These are phyloP conservation scores for Cenopis cana DNA, from an alignment of 2,888 invertebrate genomes.

Conservation along the genomic window DNA sequence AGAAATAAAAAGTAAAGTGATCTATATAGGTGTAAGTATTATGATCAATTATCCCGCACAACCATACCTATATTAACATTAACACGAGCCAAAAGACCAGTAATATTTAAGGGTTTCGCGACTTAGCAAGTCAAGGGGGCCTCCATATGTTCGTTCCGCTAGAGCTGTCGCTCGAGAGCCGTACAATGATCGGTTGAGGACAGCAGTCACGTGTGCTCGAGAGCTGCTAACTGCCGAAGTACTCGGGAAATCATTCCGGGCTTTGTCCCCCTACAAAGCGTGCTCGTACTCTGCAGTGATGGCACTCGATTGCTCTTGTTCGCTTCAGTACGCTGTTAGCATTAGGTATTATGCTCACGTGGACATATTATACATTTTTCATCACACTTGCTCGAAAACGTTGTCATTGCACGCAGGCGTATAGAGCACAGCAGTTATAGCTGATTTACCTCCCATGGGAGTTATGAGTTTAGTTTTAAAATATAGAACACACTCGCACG, in stretches of 20 bases:
- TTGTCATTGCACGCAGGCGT: too few species aligned
- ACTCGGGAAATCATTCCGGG: slow-evolving; percentile 61
- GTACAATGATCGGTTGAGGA: slow-evolving; percentile 45
- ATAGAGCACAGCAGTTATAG: too few species aligned
- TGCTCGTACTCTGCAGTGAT: slow-evolving; percentile 26
- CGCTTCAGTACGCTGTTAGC: background rate
- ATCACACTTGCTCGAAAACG: too few species aligned
- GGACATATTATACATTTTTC: slow-evolving; percentile 1
- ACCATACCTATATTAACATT: too few species aligned
- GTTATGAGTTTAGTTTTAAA: too few species aligned
- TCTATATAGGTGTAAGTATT: too few species aligned
- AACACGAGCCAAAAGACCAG: slow-evolving; percentile 15
- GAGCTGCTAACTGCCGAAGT: slow-evolving; percentile 57
- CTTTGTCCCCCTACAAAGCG: slow-evolving; percentile 49
- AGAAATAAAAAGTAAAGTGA: too few species aligned
- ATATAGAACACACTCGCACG: too few species aligned
- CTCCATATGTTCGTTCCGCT: slow-evolving; percentile 64
- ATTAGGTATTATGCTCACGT: slow-evolving; percentile 4
- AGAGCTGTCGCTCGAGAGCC: slow-evolving; percentile 45
- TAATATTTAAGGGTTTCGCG: slow-evolving; percentile 1
- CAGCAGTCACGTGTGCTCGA: slow-evolving; percentile 71
- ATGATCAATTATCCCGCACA: background rate
- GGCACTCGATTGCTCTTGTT: slow-evolving; percentile 11
- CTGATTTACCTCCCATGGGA: too few species aligned
- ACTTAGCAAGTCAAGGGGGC: slow-evolving; percentile 54